Evolutionary conservation across 2,797 vertebrate species (phyloP), one percentile per base, ranked within the genome.

Genomic region (Microctenopoma steveboyesi): DNA sequence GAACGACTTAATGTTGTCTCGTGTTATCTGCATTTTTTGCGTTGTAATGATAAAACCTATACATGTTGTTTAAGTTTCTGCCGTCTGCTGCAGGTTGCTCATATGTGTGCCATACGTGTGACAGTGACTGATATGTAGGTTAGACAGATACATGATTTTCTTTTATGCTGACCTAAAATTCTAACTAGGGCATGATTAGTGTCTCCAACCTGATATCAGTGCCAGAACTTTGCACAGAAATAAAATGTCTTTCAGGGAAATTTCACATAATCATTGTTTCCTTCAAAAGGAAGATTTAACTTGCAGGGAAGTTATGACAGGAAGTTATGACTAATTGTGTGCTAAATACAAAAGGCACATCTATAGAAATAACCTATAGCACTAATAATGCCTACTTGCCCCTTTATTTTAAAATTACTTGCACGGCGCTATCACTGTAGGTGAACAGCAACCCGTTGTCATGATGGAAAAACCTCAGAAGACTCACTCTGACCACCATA

Each of bases 181-280:
- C 10, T 4, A 81, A 66, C 27, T 79, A 57, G 82, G 71, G 9
- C 79, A 52, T 1, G n/a, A 14, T 59, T 2, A 40, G 47, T 46
- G 15, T 43, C 25, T 8, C 37, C 16, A 52, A 42, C 39, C 43
- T 43, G 25, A 18, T 33, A 18, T 18, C 7, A 11, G 10, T 14
- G 1, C 1, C 54, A 50, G 4, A 2, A 8, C 35, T 6, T 22
- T 25, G 11, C n/a, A 22, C 53, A 2, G n/a, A 7, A 16, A n/a
- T 30, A 7, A 45, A 45, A 22, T 22, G 22, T 22, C 22, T 22
- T 22, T 22, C 22, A 22, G 22, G 28, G 28, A 30, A 30, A 30
- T 30, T 30, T 30, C 28, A 50, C 48, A 49, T 49, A 2, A 4
- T 22, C 7, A 33, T 33, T 1, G 10, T 33, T 53, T 54, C 7